A percentile compares a stretch with the other conserved stretches of the same genome.
Evolutionary conservation across 2,888 invertebrate species (phyloP).

Genomic region (Cephus runcator): DNA sequence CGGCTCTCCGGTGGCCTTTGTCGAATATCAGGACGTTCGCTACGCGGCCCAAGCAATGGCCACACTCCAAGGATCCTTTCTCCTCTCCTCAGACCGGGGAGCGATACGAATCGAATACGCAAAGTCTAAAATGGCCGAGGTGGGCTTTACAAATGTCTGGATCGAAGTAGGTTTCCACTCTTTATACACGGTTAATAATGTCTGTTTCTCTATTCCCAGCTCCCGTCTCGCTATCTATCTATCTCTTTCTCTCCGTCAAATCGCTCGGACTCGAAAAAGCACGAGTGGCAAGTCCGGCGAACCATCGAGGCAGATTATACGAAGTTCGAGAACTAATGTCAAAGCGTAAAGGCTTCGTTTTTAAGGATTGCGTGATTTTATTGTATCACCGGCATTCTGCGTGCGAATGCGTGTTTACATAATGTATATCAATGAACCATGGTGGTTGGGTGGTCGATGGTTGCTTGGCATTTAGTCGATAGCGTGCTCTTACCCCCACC

Average conservation of each 20-base stretch:
- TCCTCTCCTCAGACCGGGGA: constrained; percentile 95
- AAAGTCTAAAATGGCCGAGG: constrained; percentile 97
- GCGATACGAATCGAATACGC: constrained; percentile 99
- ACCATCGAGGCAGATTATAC: not conserved
- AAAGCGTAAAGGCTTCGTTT: not conserved
- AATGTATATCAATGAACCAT: not conserved
- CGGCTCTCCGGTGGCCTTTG: constrained; percentile 95
- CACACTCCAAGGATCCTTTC: constrained; percentile 94
- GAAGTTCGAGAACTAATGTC: not conserved
- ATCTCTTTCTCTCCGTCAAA: constrained; percentile 6
- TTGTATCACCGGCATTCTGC: not conserved
- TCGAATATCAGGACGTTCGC: constrained; percentile 94
- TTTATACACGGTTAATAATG: constrained; percentile 17
- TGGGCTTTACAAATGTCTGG: constrained; percentile 67
- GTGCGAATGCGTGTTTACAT: not conserved
- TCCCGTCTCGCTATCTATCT: constrained; percentile 9
- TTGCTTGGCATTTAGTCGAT: not conserved
- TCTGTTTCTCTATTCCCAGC: constrained; percentile 28
- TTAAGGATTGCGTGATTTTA: not conserved
- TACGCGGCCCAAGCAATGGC: constrained; percentile 94
- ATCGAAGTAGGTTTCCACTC: constrained; percentile 69
- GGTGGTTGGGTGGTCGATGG: not conserved
- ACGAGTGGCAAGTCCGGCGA: not conserved
- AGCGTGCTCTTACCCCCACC: not conserved
- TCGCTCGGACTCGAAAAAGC: not conserved